Evolutionary conservation across 1,140 invertebrate species (phyloP), one percentile per base, ranked within the genome.

Genomic region (Linepithema humile): DNA sequence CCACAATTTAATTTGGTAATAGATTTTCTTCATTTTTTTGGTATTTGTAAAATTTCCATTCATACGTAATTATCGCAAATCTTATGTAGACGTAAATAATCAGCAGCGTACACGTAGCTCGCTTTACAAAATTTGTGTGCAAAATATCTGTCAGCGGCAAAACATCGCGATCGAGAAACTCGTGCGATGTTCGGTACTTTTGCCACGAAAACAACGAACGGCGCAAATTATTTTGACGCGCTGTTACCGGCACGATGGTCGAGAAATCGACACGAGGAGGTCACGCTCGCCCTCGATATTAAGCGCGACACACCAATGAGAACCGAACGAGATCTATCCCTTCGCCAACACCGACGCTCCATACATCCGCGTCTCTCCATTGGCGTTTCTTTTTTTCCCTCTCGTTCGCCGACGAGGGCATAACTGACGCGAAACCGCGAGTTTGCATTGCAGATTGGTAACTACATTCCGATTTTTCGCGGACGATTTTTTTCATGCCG

Each of bases 391-490:
- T 65, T 69, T 40, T 45, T 38, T 77, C 3, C 55, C 64, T 40
- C 72, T 50, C 72, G 40, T 67, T 48, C 84, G 29, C 53, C 29
- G 53, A 64, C 64, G 73, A 80, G 82, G 62, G 77, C 84, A 86
- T 85, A 88, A 88, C 80, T 72, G 70, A 69, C 74, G 83, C 83
- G 87, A 88, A 88, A 85, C 87, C 77, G 62, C 82, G 85, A 87
- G 88, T 89, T 89, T 89, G 88, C 88, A 89, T 89, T 89, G 88
- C 88, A 89, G 88, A 89, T 89, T 89, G 88, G 73, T 89, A 89
- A 89, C 88, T 87, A 85, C 88, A 83, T 90, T 87, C 85, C 88
- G 73, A 89, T 85, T 89, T 90, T 90, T 87, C 88, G 59, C 83
- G 86, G 77, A 85, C 72, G 67, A 88, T 88, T 88, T 88, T 88